Base-by-base conservation (phyloP, 2,888 invertebrate genomes). In the Troilus luridus region DNA sequence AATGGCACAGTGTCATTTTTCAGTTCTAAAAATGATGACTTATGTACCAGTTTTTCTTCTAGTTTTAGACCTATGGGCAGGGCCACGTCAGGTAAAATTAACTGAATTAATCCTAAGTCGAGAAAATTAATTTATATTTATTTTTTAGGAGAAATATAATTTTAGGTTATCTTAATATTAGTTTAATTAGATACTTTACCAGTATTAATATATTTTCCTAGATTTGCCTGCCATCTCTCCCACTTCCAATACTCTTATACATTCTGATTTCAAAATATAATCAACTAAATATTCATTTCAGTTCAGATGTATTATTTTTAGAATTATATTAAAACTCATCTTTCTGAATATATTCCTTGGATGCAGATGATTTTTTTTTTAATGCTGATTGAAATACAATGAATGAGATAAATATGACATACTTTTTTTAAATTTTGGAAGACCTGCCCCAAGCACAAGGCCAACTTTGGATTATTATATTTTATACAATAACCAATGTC, bases 21-120 rank as follows among this genome's bases (percentile, higher is more conserved):
- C 72, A 77, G 72, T 77, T 27, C 72, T 17, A 77, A 77, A 77
- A 77, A 77, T 77, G 72, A 72, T 41, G 41, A 77, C 27, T 41
- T 77, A 41, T 41, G 27, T 41, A 77, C 72, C 6, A 77, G 72
- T 77, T 77, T 77, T 77, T 77, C 72, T 77, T 77, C 72, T 12
- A 77, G 17, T 77, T 41, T 41, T 41, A 77, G 72, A 41, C 27
- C 72, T 8, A 27, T 77, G 72, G 41, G 9, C 72, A 77, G 17
- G 72, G 41, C 14, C 7, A 77, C 27, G 1, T 27, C 41, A 77
- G 72, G 72, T 77, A 41, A 77, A 24, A 17, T 77, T 77, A 17
- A 17, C 19, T 27, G 8, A 41, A 77, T 77, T 17, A 0, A 9
- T 14, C 0, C 5, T 41, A 0, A 19, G 41, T 5, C 5, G 12